Conservation (phyloP, 1,140 invertebrate species). For the Drosophila simulans region DNA sequence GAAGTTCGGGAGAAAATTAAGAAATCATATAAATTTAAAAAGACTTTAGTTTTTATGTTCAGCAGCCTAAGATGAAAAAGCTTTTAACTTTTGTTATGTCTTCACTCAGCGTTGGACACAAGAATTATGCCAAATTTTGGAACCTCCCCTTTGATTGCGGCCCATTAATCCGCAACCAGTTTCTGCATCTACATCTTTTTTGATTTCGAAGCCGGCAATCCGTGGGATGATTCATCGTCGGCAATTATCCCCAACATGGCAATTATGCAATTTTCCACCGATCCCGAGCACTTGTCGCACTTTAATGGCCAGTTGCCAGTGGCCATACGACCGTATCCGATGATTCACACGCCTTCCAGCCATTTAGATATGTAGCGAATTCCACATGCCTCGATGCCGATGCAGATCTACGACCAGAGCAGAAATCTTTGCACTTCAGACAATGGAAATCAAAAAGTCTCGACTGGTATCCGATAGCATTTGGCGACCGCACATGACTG, state of each 20-base stretch:
- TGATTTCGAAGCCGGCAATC: conserved; percentile 10
- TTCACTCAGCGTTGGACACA: neutral
- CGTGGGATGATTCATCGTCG: conserved; percentile 50
- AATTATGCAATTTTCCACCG: conserved; percentile 74
- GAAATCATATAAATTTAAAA: no score
- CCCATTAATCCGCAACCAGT: conserved; percentile 41
- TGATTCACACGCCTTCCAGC: conserved; percentile 57
- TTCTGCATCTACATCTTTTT: conserved; percentile 21
- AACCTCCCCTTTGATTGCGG: conserved; percentile 10
- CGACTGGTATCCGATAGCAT: conserved; percentile 49
- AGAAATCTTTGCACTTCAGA: conserved; percentile 51
- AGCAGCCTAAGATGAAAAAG: neutral
- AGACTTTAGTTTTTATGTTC: no score
- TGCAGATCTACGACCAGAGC: conserved; percentile 20
- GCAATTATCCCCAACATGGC: conserved; percentile 45
- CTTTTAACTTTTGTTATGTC: conserved; percentile 2
- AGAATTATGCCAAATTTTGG: conserved; percentile 25
- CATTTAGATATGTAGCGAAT: conserved; percentile 27
- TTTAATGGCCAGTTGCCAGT: conserved; percentile 54
- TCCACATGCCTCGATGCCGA: conserved; percentile 38
- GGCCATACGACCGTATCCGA: conserved; percentile 38
- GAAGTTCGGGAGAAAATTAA: no score
- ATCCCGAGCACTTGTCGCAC: conserved; percentile 66
- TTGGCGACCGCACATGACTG: conserved; percentile 61
- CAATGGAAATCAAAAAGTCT: conserved; percentile 63